These are phyloP conservation scores for Paramormyrops hopkinsi DNA, from an alignment of 2,797 vertebrate genomes.

Conservation along the genomic window DNA sequence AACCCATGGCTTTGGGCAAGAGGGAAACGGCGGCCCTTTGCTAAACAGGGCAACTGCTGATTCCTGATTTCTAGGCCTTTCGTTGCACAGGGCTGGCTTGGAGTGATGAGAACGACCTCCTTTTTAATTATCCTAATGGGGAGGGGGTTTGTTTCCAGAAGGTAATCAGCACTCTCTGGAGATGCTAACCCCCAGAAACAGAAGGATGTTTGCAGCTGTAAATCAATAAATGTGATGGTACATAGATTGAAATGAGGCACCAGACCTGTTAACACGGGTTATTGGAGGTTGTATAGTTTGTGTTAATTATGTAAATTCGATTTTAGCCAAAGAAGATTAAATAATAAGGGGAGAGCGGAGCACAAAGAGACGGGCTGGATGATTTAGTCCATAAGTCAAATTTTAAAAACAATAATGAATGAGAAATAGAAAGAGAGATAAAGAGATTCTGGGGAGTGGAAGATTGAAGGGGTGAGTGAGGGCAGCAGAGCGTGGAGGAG, in stretches of 20 bases:
- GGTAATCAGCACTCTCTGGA: not conserved
- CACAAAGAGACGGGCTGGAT: not conserved
- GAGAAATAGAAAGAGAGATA: not conserved
- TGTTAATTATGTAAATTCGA: constrained; percentile 1
- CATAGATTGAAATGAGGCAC: not conserved
- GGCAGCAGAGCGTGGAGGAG: constrained; percentile 23
- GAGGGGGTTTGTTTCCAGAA: not conserved
- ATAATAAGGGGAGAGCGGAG: not conserved
- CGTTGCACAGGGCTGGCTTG: not conserved
- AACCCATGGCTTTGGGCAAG: not conserved
- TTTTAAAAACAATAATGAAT: not conserved
- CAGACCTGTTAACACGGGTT: not conserved
- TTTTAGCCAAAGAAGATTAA: not conserved
- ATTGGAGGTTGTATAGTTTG: not conserved
- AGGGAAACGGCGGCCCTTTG: not conserved
- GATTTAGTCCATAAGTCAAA: not conserved
- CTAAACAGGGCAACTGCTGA: not conserved
- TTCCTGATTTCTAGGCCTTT: not conserved
- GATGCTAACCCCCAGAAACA: not conserved
- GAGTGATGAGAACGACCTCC: not conserved
- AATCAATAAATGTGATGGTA: not conserved
- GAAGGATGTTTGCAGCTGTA: not conserved
- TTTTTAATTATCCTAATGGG: not conserved
- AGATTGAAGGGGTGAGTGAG: not conserved
- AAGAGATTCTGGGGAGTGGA: not conserved